These are phyloP conservation scores for Arvicola amphibius DNA, from an alignment of 2,797 vertebrate species.

Conservation along the genomic window DNA sequence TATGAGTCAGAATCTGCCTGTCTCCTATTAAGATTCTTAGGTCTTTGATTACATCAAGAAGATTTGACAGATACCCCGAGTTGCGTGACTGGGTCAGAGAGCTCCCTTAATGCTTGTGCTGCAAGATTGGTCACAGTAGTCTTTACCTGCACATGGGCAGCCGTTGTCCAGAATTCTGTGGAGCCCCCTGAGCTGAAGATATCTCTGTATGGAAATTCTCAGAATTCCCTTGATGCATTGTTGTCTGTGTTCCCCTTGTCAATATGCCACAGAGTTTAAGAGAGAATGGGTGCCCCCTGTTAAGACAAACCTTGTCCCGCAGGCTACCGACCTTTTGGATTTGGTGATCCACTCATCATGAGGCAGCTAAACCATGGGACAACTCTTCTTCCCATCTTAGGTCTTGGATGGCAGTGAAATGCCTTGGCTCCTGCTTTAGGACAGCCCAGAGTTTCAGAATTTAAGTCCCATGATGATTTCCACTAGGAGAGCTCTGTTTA, in stretches of 20 bases:
- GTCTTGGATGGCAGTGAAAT: accelerated
- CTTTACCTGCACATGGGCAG: accelerated
- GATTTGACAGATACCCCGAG: background rate
- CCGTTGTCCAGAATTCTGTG: accelerated
- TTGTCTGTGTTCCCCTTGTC: background rate
- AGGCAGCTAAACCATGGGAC: background rate
- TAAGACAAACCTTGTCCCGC: accelerated
- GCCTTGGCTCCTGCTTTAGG: accelerated
- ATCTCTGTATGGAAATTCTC: background rate
- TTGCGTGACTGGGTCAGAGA: accelerated
- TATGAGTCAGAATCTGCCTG: background rate
- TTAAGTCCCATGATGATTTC: accelerated
- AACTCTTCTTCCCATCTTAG: background rate
- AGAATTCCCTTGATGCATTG: accelerated
- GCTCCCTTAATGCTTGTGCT: accelerated
- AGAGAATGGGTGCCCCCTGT: background rate
- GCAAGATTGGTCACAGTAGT: accelerated
- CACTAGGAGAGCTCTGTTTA: too few species aligned
- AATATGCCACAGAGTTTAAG: background rate
- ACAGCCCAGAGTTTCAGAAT: too few species aligned
- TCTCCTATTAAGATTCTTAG: background rate
- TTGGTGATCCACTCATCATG: too few species aligned
- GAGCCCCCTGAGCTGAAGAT: accelerated
- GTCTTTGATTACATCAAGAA: background rate
- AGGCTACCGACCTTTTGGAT: background rate